Base-by-base conservation (phyloP, 2,888 invertebrate species). In the Allacma fusca region DNA sequence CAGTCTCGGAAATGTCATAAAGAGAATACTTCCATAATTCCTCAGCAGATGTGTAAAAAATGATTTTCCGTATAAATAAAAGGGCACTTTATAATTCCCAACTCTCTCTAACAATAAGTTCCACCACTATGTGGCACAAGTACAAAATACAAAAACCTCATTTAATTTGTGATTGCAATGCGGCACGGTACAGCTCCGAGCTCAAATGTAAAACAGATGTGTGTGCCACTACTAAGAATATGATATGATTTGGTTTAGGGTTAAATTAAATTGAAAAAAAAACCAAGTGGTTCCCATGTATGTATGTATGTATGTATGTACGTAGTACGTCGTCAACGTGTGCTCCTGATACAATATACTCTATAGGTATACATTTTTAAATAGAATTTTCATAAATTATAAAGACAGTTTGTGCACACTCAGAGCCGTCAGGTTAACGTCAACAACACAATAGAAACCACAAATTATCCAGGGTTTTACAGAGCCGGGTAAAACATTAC, bases 181-280 rank as follows among this genome's bases (percentile, higher is more conserved):
- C 4, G 50, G 19, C 2, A 16, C 19, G 50, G 50, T 50, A 50
- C 19, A 50, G 19, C 50, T 50, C 50, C 50, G 7, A 50, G 4
- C 50, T 50, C n/a, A 73, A 73, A 73, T 73, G 23, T 62, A 73
- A 73, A 73, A 34, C 73, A 73, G 73, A 73, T 73, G 73, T 73
- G 73, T 73, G 23, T 34, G 43, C 34, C 57, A 28, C 26, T 26
- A 69, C 13, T 26, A 40, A 29, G 62, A 62, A 73, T 62, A 73
- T 64, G 62, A 73, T 73, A 73, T 72, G 72, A 72, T 72, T 72
- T 59, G 57, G 71, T 71, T 71, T 71, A 23, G 57, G 40, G 72
- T 62, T 73, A 71, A 71, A 71, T 71, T 71, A 57, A 71, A 71
- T 71, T 57, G 16, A 50, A 50, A 50, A 50, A 50, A 50, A 50